A percentile compares a stretch with the other conserved stretches of the same genome.
Conservation (phyloP, 2,797 vertebrate species). For the Coracias cyanogaster region DNA sequence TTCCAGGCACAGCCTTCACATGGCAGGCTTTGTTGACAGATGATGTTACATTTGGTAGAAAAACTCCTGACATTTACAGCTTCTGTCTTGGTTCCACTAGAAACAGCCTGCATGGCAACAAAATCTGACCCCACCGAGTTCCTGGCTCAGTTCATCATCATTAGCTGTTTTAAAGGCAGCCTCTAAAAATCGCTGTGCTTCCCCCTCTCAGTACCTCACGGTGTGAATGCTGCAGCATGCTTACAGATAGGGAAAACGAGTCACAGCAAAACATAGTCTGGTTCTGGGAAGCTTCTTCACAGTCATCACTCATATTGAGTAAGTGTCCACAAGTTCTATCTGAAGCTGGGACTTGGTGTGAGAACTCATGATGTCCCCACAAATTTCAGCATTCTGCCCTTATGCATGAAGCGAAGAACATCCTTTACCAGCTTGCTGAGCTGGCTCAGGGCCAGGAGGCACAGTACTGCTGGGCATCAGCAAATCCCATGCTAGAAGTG, state of each 20-base stretch:
- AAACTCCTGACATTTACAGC: conserved; percentile 34
- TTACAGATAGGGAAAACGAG: not conserved
- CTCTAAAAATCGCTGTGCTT: not conserved
- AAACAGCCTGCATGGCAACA: not conserved
- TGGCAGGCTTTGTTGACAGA: not conserved
- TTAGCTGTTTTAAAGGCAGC: not conserved
- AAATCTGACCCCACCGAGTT: not conserved
- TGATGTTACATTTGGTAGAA: not conserved
- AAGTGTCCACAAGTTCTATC: not conserved
- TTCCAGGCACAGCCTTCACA: not conserved
- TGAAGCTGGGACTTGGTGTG: not conserved
- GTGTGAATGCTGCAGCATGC: not conserved
- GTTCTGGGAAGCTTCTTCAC: not conserved
- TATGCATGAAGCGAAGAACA: not conserved
- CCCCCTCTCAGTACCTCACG: not conserved
- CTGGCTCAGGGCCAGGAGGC: accelerated
- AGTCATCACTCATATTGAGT: not conserved
- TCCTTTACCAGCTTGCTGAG: not conserved
- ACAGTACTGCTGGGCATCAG: not conserved
- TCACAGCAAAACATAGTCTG: not conserved
- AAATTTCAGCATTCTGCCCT: not conserved
- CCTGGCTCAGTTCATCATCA: not conserved
- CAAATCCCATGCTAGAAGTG: not conserved
- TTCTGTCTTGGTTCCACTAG: not conserved
- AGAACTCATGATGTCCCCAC: accelerated